A percentile compares a stretch with the other conserved stretches of the same genome.
These are phyloP conservation scores for Pelosia muscerda DNA, from an alignment of 2,888 invertebrate species.

Conservation along the genomic window DNA sequence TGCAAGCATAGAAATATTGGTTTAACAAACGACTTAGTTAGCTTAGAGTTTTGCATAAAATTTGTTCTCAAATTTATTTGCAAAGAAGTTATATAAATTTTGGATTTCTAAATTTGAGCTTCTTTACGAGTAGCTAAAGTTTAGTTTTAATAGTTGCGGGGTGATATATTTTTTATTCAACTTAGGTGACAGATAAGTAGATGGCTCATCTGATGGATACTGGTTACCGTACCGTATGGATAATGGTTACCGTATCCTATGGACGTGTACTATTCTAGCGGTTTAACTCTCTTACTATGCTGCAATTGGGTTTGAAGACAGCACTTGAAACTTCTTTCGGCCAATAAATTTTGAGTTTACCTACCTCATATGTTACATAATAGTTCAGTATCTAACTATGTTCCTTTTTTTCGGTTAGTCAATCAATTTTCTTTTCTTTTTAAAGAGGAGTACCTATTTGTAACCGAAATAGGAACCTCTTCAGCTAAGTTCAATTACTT, in stretches of 20 bases:
- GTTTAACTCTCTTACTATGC: too few species aligned
- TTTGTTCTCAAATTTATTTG: neutral
- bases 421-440: neutral
- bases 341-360: too few species aligned
- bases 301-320: neutral
- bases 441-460: neutral
- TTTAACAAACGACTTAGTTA: neutral
- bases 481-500: too few species aligned
- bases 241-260: too few species aligned
- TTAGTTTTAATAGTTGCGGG: neutral
- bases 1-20: neutral
- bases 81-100: neutral
- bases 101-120: neutral
- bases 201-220: too few species aligned
- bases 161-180: too few species aligned
- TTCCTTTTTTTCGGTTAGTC: neutral
- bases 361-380: too few species aligned
- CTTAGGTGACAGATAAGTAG: too few species aligned
- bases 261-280: too few species aligned
- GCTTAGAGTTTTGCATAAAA: neutral
- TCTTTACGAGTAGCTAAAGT: neutral
- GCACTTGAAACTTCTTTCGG: neutral
- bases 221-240: too few species aligned
- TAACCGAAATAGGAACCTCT: too few species aligned
- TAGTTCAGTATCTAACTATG: neutral